phyloP scores from a whole-genome alignment of 2,888 invertebrate genomes.

The Sarcophaga variegata region DNA sequence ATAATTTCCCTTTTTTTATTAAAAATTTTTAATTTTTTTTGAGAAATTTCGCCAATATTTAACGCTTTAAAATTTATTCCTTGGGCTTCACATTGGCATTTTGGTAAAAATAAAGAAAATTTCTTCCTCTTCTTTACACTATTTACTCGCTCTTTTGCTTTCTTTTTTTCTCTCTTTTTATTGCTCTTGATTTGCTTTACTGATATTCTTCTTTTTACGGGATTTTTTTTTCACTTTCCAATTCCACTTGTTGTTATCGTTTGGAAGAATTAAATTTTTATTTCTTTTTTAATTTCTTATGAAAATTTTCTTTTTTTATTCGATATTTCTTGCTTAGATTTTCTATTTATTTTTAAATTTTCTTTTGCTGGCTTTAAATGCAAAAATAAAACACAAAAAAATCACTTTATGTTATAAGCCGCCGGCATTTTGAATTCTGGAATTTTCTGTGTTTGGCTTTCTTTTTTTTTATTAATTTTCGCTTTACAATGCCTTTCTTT shows the following conservation, averaged over 20 bases:
- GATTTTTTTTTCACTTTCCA: too few species aligned
- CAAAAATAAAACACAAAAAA: not conserved
- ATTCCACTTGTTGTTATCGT: conserved; percentile 36
- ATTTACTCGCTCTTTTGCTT: conserved; percentile 6
- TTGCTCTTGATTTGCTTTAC: not conserved
- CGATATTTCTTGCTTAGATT: not conserved
- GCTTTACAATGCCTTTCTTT: too few species aligned
- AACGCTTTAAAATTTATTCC: conserved; percentile 32
- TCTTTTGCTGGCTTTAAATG: not conserved
- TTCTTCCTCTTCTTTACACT: not conserved
- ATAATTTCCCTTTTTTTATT: not conserved
- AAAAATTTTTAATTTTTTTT: conserved; percentile 20
- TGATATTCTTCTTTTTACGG: too few species aligned
- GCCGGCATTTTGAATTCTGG: conserved; percentile 53
- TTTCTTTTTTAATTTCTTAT: too few species aligned
- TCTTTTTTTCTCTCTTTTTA: not conserved
- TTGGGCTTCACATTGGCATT: conserved; percentile 51
- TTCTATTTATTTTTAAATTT: conserved; percentile 19
- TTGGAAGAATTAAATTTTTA: too few species aligned
- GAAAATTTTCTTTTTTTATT: not conserved
- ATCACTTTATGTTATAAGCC: conserved; percentile 34
- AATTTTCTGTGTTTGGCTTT: conserved; percentile 5
- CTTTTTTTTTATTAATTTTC: conserved; percentile 3
- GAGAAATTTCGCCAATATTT: conserved; percentile 51
- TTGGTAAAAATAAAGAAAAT: conserved; percentile 28